These are phyloP conservation scores for Automeris io DNA, from an alignment of 2,888 invertebrate genomes.

Conservation along the genomic window DNA sequence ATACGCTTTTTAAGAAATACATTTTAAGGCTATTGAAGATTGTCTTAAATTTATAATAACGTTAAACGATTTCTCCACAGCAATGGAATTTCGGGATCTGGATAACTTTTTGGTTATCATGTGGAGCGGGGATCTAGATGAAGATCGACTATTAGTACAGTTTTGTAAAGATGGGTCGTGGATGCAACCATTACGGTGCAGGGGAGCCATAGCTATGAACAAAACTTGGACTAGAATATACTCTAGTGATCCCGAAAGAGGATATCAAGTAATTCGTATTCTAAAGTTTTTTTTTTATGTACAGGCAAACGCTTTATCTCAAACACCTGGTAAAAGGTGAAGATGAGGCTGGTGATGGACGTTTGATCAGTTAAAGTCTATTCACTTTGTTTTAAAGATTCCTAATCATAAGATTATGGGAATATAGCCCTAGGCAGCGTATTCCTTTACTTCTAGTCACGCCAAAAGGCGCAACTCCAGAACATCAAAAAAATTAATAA, in stretches of 20 bases:
- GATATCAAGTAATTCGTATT: slow-evolving; percentile 65
- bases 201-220: slow-evolving; percentile 83
- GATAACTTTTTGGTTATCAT: slow-evolving; percentile 84
- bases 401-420: not conserved
- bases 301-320: too few relatives aligned
- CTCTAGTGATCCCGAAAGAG: slow-evolving; percentile 81
- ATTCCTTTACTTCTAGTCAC: too few relatives aligned
- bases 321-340: too few relatives aligned
- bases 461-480: too few relatives aligned
- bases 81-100: slow-evolving; percentile 83
- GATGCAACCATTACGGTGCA: slow-evolving; percentile 76
- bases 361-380: too few relatives aligned
- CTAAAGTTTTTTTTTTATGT: too few relatives aligned
- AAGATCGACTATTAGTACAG: slow-evolving; percentile 82
- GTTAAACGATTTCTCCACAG: slow-evolving; percentile 33
- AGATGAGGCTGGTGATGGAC: too few relatives aligned
- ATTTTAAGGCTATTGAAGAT: too few relatives aligned
- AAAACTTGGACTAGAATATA: slow-evolving; percentile 81
- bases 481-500: too few relatives aligned
- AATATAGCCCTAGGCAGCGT: not conserved
- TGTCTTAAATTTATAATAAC: too few relatives aligned
- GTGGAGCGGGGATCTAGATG: slow-evolving; percentile 90
- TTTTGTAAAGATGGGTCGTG: slow-evolving; percentile 73
- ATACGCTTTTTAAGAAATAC: too few relatives aligned
- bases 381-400: too few relatives aligned